These are phyloP conservation scores for Cherax destructor DNA, from an alignment of 1,140 invertebrate species.

Conservation along the genomic window DNA sequence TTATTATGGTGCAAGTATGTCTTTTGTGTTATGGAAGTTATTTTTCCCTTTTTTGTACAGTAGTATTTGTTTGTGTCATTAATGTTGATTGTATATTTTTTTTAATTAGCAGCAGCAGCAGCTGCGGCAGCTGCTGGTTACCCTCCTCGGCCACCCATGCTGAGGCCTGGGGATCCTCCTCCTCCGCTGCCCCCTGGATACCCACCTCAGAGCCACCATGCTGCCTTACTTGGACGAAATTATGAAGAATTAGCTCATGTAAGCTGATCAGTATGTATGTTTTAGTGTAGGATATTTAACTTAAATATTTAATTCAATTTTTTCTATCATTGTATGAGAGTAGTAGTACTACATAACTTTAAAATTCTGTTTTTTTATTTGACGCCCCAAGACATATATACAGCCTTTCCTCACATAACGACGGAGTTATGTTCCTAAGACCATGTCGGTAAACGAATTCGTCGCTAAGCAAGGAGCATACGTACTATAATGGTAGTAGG, in stretches of 20 bases:
- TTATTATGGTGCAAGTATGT: too few species aligned
- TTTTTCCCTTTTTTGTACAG: too few species aligned
- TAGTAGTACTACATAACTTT: too few species aligned
- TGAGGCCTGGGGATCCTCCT: constrained; percentile 46
- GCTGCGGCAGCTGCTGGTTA: constrained; percentile 53
- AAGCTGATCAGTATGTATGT: neutral
- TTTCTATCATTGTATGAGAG: neutral
- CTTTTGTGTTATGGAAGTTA: too few species aligned
- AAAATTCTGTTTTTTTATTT: too few species aligned
- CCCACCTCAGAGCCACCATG: constrained; percentile 52
- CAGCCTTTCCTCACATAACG: too few species aligned
- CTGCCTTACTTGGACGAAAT: constrained; percentile 36
- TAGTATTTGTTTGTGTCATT: too few species aligned
- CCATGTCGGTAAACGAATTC: too few species aligned
- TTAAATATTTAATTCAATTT: neutral
- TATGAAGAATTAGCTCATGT: constrained; percentile 61
- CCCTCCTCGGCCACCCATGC: constrained; percentile 40
- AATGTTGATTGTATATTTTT: neutral
- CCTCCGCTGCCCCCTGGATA: constrained; percentile 57
- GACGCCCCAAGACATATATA: too few species aligned
- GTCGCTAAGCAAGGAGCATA: too few species aligned
- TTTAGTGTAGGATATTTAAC: neutral
- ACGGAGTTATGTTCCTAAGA: too few species aligned
- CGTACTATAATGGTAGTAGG: too few species aligned
- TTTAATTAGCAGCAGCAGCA: constrained; percentile 3